Evolutionary conservation across 2,888 invertebrate genomes (phyloP).

Genomic region (Gisinianus flammeolus): DNA sequence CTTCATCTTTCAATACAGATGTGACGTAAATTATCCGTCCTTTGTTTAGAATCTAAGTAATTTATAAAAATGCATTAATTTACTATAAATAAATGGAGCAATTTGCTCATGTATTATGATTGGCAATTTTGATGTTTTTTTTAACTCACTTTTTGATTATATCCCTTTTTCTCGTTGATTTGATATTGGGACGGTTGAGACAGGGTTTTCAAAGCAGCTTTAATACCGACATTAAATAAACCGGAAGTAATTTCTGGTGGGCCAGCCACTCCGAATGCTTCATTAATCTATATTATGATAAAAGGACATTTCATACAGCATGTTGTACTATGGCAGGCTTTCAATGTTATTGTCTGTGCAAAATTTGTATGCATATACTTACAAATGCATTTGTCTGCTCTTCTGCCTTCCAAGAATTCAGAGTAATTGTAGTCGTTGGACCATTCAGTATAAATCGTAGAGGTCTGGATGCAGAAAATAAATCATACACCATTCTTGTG

Average conservation of each 20-base stretch:
- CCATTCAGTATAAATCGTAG: slow-evolving; percentile 89
- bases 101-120: background rate
- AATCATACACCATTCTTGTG: slow-evolving; percentile 94
- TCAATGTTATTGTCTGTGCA: slow-evolving; percentile 1
- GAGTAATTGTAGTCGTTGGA: slow-evolving; percentile 74
- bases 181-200: slow-evolving; percentile 67
- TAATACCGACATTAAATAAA: slow-evolving; percentile 80
- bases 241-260: slow-evolving; percentile 70
- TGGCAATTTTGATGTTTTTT: too few relatives aligned
- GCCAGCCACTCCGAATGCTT: slow-evolving; percentile 81
- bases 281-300: slow-evolving; percentile 72
- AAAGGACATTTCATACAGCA: background rate
- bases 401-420: slow-evolving; percentile 81
- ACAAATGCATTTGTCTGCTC: slow-evolving; percentile 89
- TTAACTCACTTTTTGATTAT: background rate
- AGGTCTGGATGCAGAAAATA: slow-evolving; percentile 87
- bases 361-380: slow-evolving; percentile 62
- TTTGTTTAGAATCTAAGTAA: background rate
- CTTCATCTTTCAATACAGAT: slow-evolving; percentile 83
- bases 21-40: slow-evolving; percentile 86
- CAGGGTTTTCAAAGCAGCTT: slow-evolving; percentile 83
- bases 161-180: background rate
- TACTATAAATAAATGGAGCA: background rate
- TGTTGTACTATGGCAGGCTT: too few relatives aligned
- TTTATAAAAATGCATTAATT: background rate